Evolutionary conservation across 2,888 invertebrate species (phyloP), one percentile per base, ranked within the genome.

Genomic region (Tigriopus californicus): DNA sequence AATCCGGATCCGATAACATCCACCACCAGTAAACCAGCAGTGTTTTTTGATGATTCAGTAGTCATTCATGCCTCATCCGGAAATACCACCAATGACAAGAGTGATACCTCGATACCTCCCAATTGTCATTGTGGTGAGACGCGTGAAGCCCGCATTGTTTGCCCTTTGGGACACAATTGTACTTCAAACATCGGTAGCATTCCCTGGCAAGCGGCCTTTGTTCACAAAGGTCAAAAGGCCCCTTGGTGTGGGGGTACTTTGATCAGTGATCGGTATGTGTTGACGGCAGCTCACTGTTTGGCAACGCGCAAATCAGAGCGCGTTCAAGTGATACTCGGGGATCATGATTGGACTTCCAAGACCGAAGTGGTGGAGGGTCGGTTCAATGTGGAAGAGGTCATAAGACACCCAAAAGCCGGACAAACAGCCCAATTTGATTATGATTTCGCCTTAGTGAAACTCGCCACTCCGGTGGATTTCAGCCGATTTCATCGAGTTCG

Each of bases 131-230:
- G 56, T 44, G 56, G 56, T 18, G 44, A 33, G 22, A 20, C 25
- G 6, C 42, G 42, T 12, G 12, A 56, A 25, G 56, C 46, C 20
- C 15, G 56, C 22, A 56, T 56, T 22, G 56, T 56, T 10, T 56
- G 56, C 5, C 56, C 56, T 46, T 22, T 15, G 13, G 25, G 20
- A 22, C 56, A 56, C 20, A 56, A 56, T 56, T 56, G 56, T 24
- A 56, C 56, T 3, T 24, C 44, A n/a, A 12, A 56, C 13, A 24
- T 44, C 15, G 41, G 41, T 46, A 18, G 46, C 12, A 18, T 42
- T 18, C 56, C 56, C n/a, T 56, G 56, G 56, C 56, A 56, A 44
- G 56, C 33, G 42, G 56, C 18, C 1, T 46, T 56, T n/a, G 56
- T 56, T 12, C 46, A 44, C 25, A 49, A 22, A 49, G 22, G 22